Evolutionary conservation across 1,140 invertebrate species (phyloP), one percentile per base, ranked within the genome.

Genomic region (Cecropterus lyciades): DNA sequence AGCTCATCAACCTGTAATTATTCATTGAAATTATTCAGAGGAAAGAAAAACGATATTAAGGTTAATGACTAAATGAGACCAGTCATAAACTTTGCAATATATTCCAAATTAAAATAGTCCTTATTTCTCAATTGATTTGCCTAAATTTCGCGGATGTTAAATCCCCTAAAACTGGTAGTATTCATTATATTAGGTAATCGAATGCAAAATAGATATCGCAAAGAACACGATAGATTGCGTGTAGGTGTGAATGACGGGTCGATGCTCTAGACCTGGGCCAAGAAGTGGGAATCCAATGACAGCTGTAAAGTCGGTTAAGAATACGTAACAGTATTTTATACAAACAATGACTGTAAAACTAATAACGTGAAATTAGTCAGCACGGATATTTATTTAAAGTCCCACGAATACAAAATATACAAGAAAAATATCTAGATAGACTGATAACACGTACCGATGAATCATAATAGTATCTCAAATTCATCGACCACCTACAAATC

Each of bases 1-100:
- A 99, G 93, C 89, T 98, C 96, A 81, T 99, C 97, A 67, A 97
- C 95, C 97, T 97, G 87, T 10, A 93, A 93, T 67, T 37, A n/a
- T 30, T 30, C 27, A 30, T 30, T 30, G 27, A 0, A 5, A 30
- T 30, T 30, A 30, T 30, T 30, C 7, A 30, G 0, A 20, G 20
- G 20, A 20, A 30, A 30, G 27, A 7, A 8, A 30, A 5, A 30
- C 7, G 7, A 30, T 8, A 8, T 30, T 30, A 7, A 30, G 3
- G 5, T 24, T 24, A 5, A 30, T 7, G 27, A 30, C 27, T 30
- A 30, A 5, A 30, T 30, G 3, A 30, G 3, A 5, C 27, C 3
- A 3, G 7, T 30, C 20, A 5, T 5, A 24, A 24, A 3, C 1
- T 24, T 24, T 24, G n/a, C n/a, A n/a, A n/a, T n/a, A n/a, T 20